Evolutionary conservation across 2,888 invertebrate species (phyloP), one percentile per base, ranked within the genome.

Genomic region (Neoitamus cyanurus): DNA sequence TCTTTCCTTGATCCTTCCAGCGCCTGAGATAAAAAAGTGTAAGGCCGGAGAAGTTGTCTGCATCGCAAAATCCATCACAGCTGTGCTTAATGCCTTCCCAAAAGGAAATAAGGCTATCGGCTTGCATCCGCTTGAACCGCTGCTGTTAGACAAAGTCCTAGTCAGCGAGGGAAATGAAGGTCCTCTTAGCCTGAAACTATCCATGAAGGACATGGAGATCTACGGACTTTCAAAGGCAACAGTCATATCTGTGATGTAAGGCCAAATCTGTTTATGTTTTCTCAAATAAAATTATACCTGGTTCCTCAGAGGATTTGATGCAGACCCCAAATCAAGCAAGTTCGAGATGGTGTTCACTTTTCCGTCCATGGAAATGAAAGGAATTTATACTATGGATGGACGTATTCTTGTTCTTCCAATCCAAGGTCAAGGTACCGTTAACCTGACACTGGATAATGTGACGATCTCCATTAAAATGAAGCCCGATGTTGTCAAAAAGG

Each of bases 341-440:
- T 86, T 87, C 31, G 88, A 88, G 85, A 48, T 88, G 1, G 86
- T 88, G n/a, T 83, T 80, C 2, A n/a, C 82, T 5, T 75, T 87
- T 15, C 89, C 89, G 1, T 31, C 84, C 28, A 9, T 90, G 9
- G 83, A n/a, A 11, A 72, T 90, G 2, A 72, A 84, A 3, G 90
- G 90, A 1, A 83, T 87, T 13, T 92, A 92, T 86, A 89, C 87
- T 15, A 88, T 89, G 28, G 87, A 87, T 58, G 92, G 92, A 13
- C 89, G 89, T 78, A 87, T 92, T 6, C 85, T 92, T 25, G 85
- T 91, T 4, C 87, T 92, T 46, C 90, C 91, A 4, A 88, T 92
- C 36, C 88, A 88, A 25, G 91, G 91, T 0, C 87, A 87, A 31
- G 91, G 91, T 2, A 85, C 86, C 36, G 88, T 88, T 2, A 85